phyloP scores from a whole-genome alignment of 2,888 invertebrate genomes.

The Torymus texanus region DNA sequence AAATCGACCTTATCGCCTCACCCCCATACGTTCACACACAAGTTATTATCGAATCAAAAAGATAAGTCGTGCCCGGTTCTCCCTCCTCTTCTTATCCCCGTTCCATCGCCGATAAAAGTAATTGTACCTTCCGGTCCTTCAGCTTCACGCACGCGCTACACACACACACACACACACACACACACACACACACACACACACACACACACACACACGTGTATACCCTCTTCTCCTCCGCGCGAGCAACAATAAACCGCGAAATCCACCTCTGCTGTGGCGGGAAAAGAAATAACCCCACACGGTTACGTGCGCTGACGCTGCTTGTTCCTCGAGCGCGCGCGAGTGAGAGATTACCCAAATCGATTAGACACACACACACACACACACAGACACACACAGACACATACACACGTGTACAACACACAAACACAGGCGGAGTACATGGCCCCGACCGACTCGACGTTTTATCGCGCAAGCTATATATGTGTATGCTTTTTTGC shows the following conservation, averaged over 20 bases:
- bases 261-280: background rate
- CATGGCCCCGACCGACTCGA: background rate
- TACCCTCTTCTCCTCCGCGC: no score
- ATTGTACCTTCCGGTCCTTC: slow-evolving; percentile 13
- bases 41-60: slow-evolving; percentile 22
- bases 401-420: slow-evolving; percentile 35
- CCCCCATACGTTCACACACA: background rate
- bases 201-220: no score
- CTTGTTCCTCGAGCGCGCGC: background rate
- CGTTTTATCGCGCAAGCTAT: background rate
- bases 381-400: slow-evolving; percentile 12
- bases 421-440: background rate
- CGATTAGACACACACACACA: slow-evolving; percentile 58
- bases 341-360: slow-evolving; percentile 57
- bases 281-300: no score
- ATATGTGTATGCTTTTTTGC: slow-evolving; percentile 50
- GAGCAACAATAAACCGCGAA: background rate
- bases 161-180: no score
- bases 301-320: slow-evolving; percentile 32
- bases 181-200: no score
- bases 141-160: no score
- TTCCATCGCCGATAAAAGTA: slow-evolving; percentile 6
- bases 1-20: background rate
- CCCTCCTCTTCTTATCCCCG: background rate
- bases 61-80: background rate